Percentiles rank a stretch among this genome's conserved stretches.
phyloP scores from a whole-genome alignment of 37 sponge, comb jelly and placozoan genomes.

The Theonella swinhoei region DNA sequence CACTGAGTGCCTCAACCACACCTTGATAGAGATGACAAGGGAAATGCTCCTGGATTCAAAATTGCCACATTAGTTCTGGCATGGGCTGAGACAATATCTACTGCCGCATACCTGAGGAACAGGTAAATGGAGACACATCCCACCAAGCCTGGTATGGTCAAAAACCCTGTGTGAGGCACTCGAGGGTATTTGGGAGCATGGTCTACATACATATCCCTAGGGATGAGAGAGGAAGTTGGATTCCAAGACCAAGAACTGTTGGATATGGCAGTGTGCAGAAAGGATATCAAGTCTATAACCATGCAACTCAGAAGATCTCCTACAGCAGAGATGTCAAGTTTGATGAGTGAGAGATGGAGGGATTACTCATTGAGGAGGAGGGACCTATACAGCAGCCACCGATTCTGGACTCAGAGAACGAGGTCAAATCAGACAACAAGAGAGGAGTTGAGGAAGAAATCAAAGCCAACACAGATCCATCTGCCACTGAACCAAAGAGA shows the following conservation, averaged over 20 bases:
- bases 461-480: background rate
- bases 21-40: slow-evolving; percentile 4
- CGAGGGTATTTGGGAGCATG: background rate
- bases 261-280: no score
- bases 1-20: slow-evolving; percentile 15
- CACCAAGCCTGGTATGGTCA: slow-evolving; percentile 1
- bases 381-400: background rate
- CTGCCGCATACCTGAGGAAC: slow-evolving; percentile 16
- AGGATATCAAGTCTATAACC: no score
- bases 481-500: background rate
- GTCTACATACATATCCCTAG: no score
- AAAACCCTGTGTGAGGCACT: background rate
- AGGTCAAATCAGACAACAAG: background rate
- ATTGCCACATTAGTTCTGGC: no score
- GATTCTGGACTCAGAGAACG: background rate
- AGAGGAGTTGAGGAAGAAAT: background rate
- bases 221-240: no score
- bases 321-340: slow-evolving; percentile 12
- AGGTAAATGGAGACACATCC: background rate
- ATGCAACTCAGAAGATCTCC: slow-evolving; percentile 2
- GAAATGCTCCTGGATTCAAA: slow-evolving; percentile 7
- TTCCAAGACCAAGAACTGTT: background rate
- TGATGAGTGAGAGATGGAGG: background rate
- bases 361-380: background rate
- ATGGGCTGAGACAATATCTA: slow-evolving; percentile 1